Evolutionary conservation across 2,797 vertebrate genomes (phyloP).

Genomic region (Labeo calbasu): DNA sequence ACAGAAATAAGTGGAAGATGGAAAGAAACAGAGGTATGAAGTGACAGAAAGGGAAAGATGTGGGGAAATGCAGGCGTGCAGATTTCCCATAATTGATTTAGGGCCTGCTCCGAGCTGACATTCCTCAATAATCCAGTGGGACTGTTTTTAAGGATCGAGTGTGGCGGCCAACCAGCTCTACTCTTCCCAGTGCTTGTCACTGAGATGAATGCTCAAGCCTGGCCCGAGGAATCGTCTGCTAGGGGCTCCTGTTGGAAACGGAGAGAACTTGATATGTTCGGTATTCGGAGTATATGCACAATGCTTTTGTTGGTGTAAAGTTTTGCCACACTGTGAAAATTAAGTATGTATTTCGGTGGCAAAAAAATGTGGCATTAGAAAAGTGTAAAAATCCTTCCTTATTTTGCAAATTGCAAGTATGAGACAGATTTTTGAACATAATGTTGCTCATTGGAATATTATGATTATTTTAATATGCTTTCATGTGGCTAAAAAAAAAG

Average conservation of each 20-base stretch:
- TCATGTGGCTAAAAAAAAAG: neutral
- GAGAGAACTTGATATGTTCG: neutral
- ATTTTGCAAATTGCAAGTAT: neutral
- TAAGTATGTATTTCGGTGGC: neutral
- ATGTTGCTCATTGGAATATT: neutral
- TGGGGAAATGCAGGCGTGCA: constrained; percentile 36
- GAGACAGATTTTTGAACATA: neutral
- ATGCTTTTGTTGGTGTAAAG: constrained; percentile 14
- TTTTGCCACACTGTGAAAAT: neutral
- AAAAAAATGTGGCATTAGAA: neutral
- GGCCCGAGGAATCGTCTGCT: constrained; percentile 17
- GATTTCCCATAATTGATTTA: constrained; percentile 78
- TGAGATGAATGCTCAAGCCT: constrained; percentile 23
- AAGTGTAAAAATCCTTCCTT: neutral
- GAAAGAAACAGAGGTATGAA: constrained; percentile 36
- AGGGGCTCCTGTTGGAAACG: neutral
- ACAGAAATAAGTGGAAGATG: constrained; percentile 29
- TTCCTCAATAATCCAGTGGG: constrained; percentile 79
- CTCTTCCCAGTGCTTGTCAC: constrained; percentile 18
- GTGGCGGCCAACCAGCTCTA: constrained; percentile 28
- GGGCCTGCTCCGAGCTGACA: constrained; percentile 78
- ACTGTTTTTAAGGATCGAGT: constrained; percentile 57
- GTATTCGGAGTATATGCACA: neutral
- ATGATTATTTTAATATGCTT: neutral
- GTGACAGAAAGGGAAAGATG: constrained; percentile 35